phyloP scores from a whole-genome alignment of 2,888 invertebrate species.

The Eupithecia tripunctaria region DNA sequence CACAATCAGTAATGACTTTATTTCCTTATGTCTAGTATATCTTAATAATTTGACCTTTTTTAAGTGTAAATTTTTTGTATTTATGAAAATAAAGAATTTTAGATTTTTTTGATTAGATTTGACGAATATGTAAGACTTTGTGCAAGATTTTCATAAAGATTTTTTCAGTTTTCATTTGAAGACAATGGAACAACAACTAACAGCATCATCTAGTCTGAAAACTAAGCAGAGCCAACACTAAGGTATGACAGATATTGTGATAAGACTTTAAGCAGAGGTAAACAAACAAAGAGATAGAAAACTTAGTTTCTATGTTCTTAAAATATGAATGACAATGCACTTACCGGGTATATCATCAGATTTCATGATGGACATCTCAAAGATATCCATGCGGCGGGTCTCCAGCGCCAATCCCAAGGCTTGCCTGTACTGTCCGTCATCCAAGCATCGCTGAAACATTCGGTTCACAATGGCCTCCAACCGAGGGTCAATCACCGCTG shows the following conservation, averaged over 20 bases:
- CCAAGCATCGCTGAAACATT: constrained; percentile 98
- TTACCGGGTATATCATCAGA: constrained; percentile 93
- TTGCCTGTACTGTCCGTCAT: constrained; percentile 97
- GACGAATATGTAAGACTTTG: too few relatives aligned
- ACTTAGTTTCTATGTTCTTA: neutral
- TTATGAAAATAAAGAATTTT: too few relatives aligned
- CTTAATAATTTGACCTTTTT: too few relatives aligned
- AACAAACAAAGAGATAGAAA: neutral
- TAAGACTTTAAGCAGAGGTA: neutral
- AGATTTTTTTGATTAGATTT: too few relatives aligned
- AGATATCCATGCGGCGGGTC: constrained; percentile 98
- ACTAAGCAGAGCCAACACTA: neutral
- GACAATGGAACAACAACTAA: too few relatives aligned
- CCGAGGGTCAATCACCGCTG: constrained; percentile 90
- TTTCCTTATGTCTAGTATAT: too few relatives aligned
- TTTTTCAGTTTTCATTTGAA: too few relatives aligned
- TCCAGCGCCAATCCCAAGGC: constrained; percentile 98
- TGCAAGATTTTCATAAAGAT: too few relatives aligned
- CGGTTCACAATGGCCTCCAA: constrained; percentile 97
- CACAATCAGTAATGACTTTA: too few relatives aligned
- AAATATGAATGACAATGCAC: constrained; percentile 23
- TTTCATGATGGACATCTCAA: constrained; percentile 95
- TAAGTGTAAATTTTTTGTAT: too few relatives aligned
- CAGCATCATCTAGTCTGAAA: too few relatives aligned
- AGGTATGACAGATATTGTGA: too few relatives aligned